Base-by-base conservation (phyloP, 2,113 vertebrate species). In the Poicephalus gulielmi region DNA sequence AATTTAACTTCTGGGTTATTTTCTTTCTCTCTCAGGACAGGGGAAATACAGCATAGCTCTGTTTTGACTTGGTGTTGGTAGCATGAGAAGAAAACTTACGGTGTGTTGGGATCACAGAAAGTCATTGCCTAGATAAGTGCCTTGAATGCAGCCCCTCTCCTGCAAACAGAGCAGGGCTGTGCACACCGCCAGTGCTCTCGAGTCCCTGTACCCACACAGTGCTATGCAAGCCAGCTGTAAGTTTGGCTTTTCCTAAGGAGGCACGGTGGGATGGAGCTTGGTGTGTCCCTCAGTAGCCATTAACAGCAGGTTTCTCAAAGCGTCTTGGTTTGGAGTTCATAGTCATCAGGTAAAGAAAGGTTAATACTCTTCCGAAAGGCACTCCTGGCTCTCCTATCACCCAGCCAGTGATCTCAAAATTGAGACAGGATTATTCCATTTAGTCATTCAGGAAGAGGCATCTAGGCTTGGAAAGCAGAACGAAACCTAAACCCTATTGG, bases 401-500 rank as follows among this genome's bases (percentile, higher is more conserved):
- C 41, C 3, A 1, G 15, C 17, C 78, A 64, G 19, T 13, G 18
- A 31, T 49, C 62, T 83, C 43, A 28, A 39, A 52, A 69, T 25
- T 37, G 50, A 70, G 57, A 39, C 86, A 55, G 39, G 28, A 41
- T 85, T 77, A 67, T 81, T 91, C 87, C 20, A 20, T 84, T 70
- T 57, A 71, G 69, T 67, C 52, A 64, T 77, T 78, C 66, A 25
- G 43, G 62, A n/a, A 82, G 60, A 74, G 49, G 23, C 7, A 20
- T 37, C 28, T 43, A 20, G 53, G 24, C 44, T 95, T 91, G 81
- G 81, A 82, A 91, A 83, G 39, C 59, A 78, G 86, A 73, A 35
- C 16, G 62, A 63, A 86, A 53, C 76, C 27, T 82, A 53, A 82
- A 41, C 11, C 24, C 30, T 59, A 2, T 37, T 77, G 68, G 44